phyloP scores from a whole-genome alignment of 1,140 invertebrate species.

The Cyclina sinensis region DNA sequence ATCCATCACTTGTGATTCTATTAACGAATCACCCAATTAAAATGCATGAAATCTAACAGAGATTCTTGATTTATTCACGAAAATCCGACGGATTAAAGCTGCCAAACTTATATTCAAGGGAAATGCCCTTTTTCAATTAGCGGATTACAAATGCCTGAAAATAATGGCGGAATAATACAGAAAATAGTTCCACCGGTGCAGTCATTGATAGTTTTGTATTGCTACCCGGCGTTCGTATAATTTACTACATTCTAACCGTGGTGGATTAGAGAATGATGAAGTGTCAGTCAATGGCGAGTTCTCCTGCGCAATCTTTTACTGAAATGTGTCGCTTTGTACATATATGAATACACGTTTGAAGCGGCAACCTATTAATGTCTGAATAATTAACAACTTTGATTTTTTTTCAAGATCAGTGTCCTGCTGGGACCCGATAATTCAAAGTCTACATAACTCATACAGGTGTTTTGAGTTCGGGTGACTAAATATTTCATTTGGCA shows the following conservation, averaged over 20 bases:
- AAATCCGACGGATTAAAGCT: constrained; percentile 45
- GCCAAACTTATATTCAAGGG: constrained; percentile 17
- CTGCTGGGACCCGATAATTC: constrained; percentile 1
- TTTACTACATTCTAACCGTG: constrained; percentile 27
- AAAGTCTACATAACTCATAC: constrained; percentile 23
- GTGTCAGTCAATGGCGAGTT: constrained; percentile 6
- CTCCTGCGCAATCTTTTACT: constrained; percentile 57
- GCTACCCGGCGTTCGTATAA: constrained; percentile 49
- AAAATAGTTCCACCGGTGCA: constrained; percentile 20
- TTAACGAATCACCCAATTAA: constrained; percentile 44
- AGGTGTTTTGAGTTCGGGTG: not conserved
- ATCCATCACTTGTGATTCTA: not conserved
- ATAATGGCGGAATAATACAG: constrained; percentile 51
- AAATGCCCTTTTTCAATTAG: constrained; percentile 46
- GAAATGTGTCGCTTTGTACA: constrained; percentile 57
- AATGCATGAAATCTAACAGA: constrained; percentile 39
- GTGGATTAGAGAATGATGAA: constrained; percentile 51
- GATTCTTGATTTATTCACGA: constrained; percentile 57
- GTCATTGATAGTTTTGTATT: constrained; percentile 27
- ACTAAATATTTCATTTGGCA: constrained; percentile 18
- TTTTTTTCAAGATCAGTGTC: constrained; percentile 46
- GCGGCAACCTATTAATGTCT: constrained; percentile 49
- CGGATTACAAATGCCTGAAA: constrained; percentile 50
- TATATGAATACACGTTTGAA: constrained; percentile 2
- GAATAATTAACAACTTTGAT: constrained; percentile 55